These are phyloP conservation scores for Epizoanthus scotinus DNA, from an alignment of 92 coral and sea anemone species.

Conservation along the genomic window DNA sequence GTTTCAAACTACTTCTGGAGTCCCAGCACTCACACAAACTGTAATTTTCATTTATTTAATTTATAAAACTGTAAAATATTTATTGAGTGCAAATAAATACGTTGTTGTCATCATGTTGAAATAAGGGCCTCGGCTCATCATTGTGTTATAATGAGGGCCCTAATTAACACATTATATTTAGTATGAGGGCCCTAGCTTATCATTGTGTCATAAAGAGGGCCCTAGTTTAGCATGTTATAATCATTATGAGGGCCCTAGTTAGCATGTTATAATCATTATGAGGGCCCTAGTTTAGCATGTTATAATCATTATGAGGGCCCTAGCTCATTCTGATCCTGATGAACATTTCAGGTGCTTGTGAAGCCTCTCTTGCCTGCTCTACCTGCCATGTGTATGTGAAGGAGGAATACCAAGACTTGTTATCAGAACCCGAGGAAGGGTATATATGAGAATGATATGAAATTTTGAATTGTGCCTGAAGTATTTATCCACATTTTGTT, in stretches of 20 bases:
- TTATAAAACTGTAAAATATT: no score
- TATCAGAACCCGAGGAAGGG: conserved; percentile 96
- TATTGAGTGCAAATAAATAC: no score
- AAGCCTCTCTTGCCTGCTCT: conserved; percentile 96
- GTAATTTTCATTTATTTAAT: no score
- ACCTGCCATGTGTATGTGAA: conserved; percentile 98
- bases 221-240: not conserved
- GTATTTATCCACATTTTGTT: not conserved
- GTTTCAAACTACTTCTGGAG: no score
- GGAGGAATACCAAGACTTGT: conserved; percentile 73
- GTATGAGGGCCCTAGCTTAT: not conserved
- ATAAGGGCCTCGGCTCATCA: not conserved
- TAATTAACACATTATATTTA: not conserved
- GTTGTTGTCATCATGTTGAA: no score
- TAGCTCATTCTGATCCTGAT: not conserved
- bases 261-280: not conserved
- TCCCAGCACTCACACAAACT: no score
- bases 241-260: not conserved
- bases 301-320: not conserved
- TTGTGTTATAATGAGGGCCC: not conserved
- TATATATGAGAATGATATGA: conserved; percentile 19
- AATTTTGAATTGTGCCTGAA: not conserved
- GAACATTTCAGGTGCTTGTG: conserved; percentile 85
- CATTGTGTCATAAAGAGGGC: not conserved
- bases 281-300: not conserved